These are phyloP conservation scores for Trichogramma evanescens DNA, from an alignment of 2,888 invertebrate genomes.

Conservation along the genomic window DNA sequence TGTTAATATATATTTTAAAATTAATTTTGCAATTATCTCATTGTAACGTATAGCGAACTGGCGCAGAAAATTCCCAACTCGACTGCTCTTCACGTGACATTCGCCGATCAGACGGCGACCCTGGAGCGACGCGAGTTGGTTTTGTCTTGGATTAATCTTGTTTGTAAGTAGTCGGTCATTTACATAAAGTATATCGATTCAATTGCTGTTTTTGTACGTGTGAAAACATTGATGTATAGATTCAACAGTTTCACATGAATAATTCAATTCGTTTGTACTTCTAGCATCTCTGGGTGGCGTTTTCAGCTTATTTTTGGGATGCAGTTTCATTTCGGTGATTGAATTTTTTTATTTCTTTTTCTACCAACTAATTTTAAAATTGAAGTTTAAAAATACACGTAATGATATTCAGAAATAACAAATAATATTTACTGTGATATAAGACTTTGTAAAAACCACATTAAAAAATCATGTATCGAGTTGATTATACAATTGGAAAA, in stretches of 20 bases:
- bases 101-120: slow-evolving; percentile 26
- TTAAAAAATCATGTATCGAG: too few species aligned
- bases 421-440: slow-evolving; percentile 6
- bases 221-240: background rate
- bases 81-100: slow-evolving; percentile 31
- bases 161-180: slow-evolving; percentile 26
- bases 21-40: background rate
- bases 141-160: slow-evolving; percentile 32
- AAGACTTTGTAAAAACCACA: too few species aligned
- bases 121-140: slow-evolving; percentile 30
- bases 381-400: slow-evolving; percentile 1
- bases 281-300: slow-evolving; percentile 48
- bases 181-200: background rate
- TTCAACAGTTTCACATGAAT: background rate
- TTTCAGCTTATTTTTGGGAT: slow-evolving; percentile 47
- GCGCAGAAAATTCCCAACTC: slow-evolving; percentile 23
- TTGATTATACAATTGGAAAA: too few species aligned
- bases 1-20: background rate
- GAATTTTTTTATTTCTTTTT: slow-evolving; percentile 45
- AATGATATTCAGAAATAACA: slow-evolving; percentile 1
- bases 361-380: slow-evolving; percentile 22
- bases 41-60: slow-evolving; percentile 22
- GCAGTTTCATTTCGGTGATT: slow-evolving; percentile 45
- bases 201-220: background rate
- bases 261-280: slow-evolving; percentile 24